Percentiles rank a stretch among this genome's conserved stretches.
Evolutionary conservation across 2,113 vertebrate species (phyloP).

Genomic region (Mustela nigripes): DNA sequence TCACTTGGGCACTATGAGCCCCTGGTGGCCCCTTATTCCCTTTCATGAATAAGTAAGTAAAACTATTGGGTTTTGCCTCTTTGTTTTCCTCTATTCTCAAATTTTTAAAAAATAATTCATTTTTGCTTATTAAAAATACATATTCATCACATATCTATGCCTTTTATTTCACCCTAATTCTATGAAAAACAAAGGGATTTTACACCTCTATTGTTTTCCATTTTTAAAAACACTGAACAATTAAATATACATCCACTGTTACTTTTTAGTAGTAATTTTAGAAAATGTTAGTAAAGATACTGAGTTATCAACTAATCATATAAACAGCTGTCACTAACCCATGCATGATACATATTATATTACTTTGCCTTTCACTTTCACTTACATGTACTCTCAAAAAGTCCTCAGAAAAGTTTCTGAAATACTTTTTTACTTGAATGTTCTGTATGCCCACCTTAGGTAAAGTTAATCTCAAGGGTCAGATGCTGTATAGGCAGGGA

Average conservation of each 20-base stretch:
- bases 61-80: neutral
- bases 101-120: neutral
- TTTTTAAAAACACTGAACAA: neutral
- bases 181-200: conserved; percentile 1
- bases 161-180: neutral
- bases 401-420: conserved; percentile 41
- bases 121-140: conserved; percentile 4
- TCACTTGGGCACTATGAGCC: neutral
- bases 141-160: neutral
- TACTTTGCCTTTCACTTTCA: conserved; percentile 9
- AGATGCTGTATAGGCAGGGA: neutral
- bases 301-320: neutral
- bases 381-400: neutral
- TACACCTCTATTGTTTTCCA: neutral
- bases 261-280: neutral
- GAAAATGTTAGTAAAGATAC: neutral
- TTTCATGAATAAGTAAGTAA: neutral
- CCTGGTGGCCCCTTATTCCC: neutral
- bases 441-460: neutral
- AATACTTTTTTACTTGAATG: neutral
- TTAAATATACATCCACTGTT: neutral
- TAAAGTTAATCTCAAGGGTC: neutral
- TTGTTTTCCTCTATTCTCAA: neutral
- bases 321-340: neutral
- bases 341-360: neutral